Evolutionary conservation across 2,113 vertebrate species (phyloP), one percentile per base, ranked within the genome.

Genomic region (Platysternon megacephalum): DNA sequence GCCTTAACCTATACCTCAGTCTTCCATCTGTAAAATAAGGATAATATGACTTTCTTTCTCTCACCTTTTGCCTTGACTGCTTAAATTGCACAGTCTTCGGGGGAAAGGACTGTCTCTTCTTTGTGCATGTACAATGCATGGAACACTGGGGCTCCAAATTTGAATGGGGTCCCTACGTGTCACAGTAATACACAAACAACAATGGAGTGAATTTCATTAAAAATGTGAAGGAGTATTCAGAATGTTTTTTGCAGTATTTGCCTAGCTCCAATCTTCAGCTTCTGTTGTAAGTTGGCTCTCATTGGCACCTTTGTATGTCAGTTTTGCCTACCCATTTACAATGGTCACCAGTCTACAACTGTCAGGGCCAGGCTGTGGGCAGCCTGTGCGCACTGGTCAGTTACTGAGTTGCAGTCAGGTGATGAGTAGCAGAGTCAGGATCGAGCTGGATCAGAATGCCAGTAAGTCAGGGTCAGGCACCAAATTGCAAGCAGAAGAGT

Each of bases 1-100:
- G 7, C 32, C 56, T 95, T 91, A 80, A 85, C 39, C 29, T 26
- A 86, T 80, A 88, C 39, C 86, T 90, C 72, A 85, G 28, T 51
- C 39, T 81, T 92, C 42, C 88, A 53, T 80, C 49, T 74, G 11
- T 65, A 42, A 42, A 74, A 21, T 22, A 49, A 26, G 79, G 44
- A 89, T 49, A 21, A 13, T 39, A 22, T 91, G 89, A 80, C 29
- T 79, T 55, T 0, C 0, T 84, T 96, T 61, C 28, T 84, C 93
- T 95, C 58, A 28, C 87, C 16, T 16, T 91, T 56, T 3, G 44
- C 61, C 8, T 58, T 91, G 76, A 28, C n/a, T 91, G 19, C 84
- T 89, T 51, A 42, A n/a, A 72, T 2, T 21, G 2, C 35, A 83
- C 88, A 82, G 32, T 85, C 16, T 44, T 65, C 76, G 56, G 58